A percentile compares a stretch with the other conserved stretches of the same genome.
Conservation (phyloP, 1,140 invertebrate genomes). For the Papilio aristodemus region DNA sequence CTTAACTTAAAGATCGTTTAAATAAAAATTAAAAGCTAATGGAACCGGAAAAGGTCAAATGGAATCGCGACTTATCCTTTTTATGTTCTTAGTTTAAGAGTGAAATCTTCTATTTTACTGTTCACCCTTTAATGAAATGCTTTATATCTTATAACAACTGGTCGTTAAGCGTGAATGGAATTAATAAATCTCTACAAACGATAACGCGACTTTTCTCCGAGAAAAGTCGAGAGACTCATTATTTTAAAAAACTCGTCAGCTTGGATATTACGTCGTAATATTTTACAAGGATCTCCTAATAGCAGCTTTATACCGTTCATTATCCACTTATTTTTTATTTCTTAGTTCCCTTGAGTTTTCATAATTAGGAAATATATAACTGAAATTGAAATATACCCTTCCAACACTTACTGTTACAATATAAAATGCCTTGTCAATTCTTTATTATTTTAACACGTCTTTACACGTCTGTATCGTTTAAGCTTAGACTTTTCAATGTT, state of each 20-base stretch:
- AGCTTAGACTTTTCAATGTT: too few species aligned
- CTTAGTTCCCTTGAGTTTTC: not conserved
- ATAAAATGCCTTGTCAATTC: too few species aligned
- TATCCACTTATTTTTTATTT: conserved; percentile 10
- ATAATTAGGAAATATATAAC: not conserved
- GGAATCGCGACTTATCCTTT: not conserved
- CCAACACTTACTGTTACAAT: too few species aligned
- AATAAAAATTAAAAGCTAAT: too few species aligned
- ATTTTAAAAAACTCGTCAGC: conserved; percentile 15
- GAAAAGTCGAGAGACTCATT: conserved; percentile 22
- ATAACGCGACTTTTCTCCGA: conserved; percentile 11
- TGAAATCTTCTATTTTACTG: not conserved
- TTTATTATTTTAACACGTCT: too few species aligned
- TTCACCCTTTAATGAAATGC: conserved; percentile 10
- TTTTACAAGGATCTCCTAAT: conserved; percentile 5
- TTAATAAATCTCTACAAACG: conserved; percentile 15
- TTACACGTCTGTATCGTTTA: too few species aligned
- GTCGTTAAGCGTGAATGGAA: conserved; percentile 1
- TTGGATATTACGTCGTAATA: conserved; percentile 12
- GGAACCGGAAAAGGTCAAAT: not conserved
- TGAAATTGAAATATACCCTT: too few species aligned
- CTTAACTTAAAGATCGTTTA: too few species aligned
- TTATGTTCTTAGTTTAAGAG: not conserved
- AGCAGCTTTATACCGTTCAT: conserved; percentile 6
- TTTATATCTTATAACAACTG: not conserved